Evolutionary conservation across 2,797 vertebrate genomes (phyloP), one percentile per base, ranked within the genome.

Genomic region (Peromyscus aztecus): DNA sequence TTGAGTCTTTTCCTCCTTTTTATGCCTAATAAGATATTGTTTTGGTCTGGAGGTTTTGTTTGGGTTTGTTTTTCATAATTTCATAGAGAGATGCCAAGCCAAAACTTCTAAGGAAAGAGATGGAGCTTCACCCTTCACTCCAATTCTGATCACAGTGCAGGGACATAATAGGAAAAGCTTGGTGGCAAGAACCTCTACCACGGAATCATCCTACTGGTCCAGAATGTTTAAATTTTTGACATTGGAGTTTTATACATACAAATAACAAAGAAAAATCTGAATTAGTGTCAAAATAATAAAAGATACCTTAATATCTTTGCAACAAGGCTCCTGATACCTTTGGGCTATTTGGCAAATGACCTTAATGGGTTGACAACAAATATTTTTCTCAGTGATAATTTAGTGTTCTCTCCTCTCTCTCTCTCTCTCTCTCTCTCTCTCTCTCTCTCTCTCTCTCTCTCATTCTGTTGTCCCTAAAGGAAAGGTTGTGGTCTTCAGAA

Each of bases 401-500:
- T 57, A 49, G 17, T 40, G 21, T 87, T 89, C 43, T 49, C 75
- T 76, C 61, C 43, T 90, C 29, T 46, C 27, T 29, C 61, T 89
- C 43, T 49, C 75, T 76, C 61, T 63, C 43, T 90, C 34, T 49
- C 27, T 81, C 8, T 24, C 59, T 21, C 59, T 16, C 16, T 27
- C 23, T 61, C 59, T 31, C 34, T 7, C 67, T 13, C 34, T 57
- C 57, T 59, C 6, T 59, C 57, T 59, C 6, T 59, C 21, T 59
- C 10, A 43, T 75, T 96, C 31, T 89, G 37, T 34, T 65, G 67
- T 96, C 76, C 90, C n/a, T 76, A 94, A 91, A 94, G 52, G 80
- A 94, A 95, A 84, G 55, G 24, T 43, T 65, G 31, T 59, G 37
- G 46, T 90, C 83, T 94, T 78, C 67, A 85, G 96, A 96, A 89